A percentile compares a stretch with the other conserved stretches of the same genome.
Evolutionary conservation across 2,113 vertebrate genomes (phyloP).

Genomic region (Charina bottae): DNA sequence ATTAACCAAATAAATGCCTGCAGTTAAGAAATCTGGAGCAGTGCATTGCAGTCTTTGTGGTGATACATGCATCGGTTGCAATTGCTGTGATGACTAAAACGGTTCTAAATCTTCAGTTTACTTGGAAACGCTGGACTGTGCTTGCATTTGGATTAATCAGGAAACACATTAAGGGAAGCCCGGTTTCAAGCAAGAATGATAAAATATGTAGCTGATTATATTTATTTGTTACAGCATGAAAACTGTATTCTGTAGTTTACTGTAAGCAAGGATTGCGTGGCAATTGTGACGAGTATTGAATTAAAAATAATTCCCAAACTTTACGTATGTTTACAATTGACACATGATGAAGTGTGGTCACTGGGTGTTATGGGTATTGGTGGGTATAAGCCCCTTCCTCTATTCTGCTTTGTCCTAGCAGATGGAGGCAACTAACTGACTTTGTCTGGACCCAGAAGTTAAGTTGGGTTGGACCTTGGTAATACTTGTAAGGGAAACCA

Average conservation of each 20-base stretch:
- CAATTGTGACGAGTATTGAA: neutral
- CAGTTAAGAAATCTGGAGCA: conserved; percentile 18
- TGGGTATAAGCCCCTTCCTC: neutral
- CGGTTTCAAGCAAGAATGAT: conserved; percentile 55
- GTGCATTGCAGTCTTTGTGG: conserved; percentile 31
- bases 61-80: conserved; percentile 42
- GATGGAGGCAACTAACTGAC: neutral
- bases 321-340: neutral
- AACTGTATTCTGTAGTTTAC: neutral
- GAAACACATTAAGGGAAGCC: conserved; percentile 29
- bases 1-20: conserved; percentile 35
- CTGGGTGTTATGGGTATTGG: neutral
- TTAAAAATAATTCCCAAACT: neutral
- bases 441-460: neutral
- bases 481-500: neutral
- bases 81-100: conserved; percentile 13
- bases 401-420: neutral
- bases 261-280: neutral
- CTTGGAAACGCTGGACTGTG: neutral
- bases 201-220: conserved; percentile 45
- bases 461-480: neutral
- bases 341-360: neutral
- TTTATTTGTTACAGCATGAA: conserved; percentile 18
- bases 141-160: neutral
- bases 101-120: conserved; percentile 23